phyloP scores from a whole-genome alignment of 2,113 vertebrate species.

The Seriola quinqueradiata region DNA sequence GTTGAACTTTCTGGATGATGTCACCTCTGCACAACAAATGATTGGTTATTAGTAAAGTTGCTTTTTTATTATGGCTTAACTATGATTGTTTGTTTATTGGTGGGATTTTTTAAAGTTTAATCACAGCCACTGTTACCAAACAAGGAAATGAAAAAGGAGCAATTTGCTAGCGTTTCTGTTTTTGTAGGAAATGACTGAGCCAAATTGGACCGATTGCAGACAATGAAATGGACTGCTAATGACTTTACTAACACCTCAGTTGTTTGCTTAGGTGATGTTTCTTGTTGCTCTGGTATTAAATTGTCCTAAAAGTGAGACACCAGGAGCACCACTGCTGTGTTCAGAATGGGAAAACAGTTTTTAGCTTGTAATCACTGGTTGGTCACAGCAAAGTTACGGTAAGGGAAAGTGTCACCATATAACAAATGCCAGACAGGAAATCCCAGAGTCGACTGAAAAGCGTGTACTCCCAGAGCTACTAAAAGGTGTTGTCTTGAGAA shows the following conservation, averaged over 20 bases:
- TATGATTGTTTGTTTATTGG: slow-evolving; percentile 5
- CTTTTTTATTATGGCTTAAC: not conserved
- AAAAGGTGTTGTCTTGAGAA: slow-evolving; percentile 52
- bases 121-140: slow-evolving; percentile 8
- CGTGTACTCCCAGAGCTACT: slow-evolving; percentile 20
- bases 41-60: not conserved
- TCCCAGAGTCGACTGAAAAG: slow-evolving; percentile 38
- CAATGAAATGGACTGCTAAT: not conserved
- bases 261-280: slow-evolving; percentile 16
- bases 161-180: not conserved
- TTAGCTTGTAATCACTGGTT: slow-evolving; percentile 36
- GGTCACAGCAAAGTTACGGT: slow-evolving; percentile 35
- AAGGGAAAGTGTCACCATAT: slow-evolving; percentile 36
- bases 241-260: not conserved
- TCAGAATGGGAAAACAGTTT: slow-evolving; percentile 2
- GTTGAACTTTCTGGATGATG: slow-evolving; percentile 26
- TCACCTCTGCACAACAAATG: not conserved
- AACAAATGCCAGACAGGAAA: slow-evolving; percentile 59
- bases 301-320: not conserved
- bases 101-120: not conserved
- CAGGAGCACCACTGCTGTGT: slow-evolving; percentile 1
- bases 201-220: not conserved
- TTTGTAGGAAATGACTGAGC: not conserved
- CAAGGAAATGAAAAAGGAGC: not conserved
- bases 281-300: slow-evolving; percentile 2